Conservation (phyloP, 1,140 invertebrate genomes). For the Atta texana region DNA sequence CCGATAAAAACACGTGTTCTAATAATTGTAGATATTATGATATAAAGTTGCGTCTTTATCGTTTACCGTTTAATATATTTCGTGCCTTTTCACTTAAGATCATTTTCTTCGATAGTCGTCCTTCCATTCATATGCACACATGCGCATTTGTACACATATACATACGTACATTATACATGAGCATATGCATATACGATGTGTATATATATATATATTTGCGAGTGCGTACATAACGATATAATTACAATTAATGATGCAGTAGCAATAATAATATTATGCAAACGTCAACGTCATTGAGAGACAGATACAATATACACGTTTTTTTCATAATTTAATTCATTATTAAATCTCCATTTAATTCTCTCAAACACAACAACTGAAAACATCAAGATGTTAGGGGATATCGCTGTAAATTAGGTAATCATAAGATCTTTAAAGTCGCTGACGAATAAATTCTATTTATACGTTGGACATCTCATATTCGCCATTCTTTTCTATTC, state of each 20-base stretch:
- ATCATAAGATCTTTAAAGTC: conserved; percentile 79
- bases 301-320: conserved; percentile 78
- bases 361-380: conserved; percentile 78
- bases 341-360: conserved; percentile 70
- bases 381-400: conserved; percentile 75
- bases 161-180: neutral
- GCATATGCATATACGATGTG: conserved; percentile 68
- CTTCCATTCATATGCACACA: conserved; percentile 9
- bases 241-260: conserved; percentile 84
- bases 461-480: neutral
- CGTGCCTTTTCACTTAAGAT: conserved; percentile 36
- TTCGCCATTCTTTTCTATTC: neutral
- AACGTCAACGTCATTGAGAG: conserved; percentile 82
- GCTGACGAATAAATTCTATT: conserved; percentile 79
- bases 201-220: conserved; percentile 75
- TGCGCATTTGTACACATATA: conserved; percentile 16
- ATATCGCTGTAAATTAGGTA: conserved; percentile 79
- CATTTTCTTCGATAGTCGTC: conserved; percentile 31
- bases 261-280: conserved; percentile 84
- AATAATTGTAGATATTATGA: conserved; percentile 83
- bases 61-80: conserved; percentile 57
- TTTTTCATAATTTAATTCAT: conserved; percentile 75
- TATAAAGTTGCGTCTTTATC: conserved; percentile 82
- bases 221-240: conserved; percentile 78
- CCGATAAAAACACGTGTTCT: conserved; percentile 83